phyloP scores from a whole-genome alignment of 2,888 invertebrate genomes.

The Portevinia maculata region DNA sequence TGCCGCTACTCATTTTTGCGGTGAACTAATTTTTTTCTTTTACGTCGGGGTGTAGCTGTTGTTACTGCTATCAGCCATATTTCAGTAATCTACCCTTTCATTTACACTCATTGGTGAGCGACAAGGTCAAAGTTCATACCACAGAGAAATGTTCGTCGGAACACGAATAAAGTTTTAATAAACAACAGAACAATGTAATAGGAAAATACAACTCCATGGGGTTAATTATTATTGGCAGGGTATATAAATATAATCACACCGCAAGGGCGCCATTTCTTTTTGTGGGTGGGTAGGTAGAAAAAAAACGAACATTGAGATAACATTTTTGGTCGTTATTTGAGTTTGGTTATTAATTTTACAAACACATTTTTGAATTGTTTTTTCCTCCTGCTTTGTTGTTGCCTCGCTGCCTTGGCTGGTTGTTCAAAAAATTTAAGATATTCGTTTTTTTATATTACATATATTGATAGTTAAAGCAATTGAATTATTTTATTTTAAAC shows the following conservation, averaged over 20 bases:
- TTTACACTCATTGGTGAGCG: conserved; percentile 24
- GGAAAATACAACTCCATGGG: conserved; percentile 33
- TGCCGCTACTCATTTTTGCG: conserved; percentile 43
- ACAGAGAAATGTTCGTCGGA: conserved; percentile 49
- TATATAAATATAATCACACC: conserved; percentile 51
- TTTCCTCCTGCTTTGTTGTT: conserved; percentile 12
- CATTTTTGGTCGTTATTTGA: conserved; percentile 48
- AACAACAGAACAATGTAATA: conserved; percentile 43
- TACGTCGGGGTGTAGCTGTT: conserved; percentile 34
- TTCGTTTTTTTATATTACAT: too few species aligned
- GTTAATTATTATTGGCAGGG: conserved; percentile 68
- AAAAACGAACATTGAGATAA: conserved; percentile 53
- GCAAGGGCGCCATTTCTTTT: conserved; percentile 50
- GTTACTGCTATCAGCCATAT: conserved; percentile 28
- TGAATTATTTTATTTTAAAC: too few species aligned
- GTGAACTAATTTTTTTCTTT: conserved; percentile 51
- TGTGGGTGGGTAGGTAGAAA: conserved; percentile 7
- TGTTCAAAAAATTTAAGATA: too few species aligned
- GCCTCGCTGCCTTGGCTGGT: neutral
- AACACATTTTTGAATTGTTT: conserved; percentile 23
- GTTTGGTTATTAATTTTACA: conserved; percentile 58
- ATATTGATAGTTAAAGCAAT: too few species aligned
- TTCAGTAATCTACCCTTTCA: conserved; percentile 42
- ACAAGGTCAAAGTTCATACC: conserved; percentile 12
- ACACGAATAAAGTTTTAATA: conserved; percentile 67